Conservation (phyloP, 2,797 vertebrate species). For the Myotis vivesi region DNA sequence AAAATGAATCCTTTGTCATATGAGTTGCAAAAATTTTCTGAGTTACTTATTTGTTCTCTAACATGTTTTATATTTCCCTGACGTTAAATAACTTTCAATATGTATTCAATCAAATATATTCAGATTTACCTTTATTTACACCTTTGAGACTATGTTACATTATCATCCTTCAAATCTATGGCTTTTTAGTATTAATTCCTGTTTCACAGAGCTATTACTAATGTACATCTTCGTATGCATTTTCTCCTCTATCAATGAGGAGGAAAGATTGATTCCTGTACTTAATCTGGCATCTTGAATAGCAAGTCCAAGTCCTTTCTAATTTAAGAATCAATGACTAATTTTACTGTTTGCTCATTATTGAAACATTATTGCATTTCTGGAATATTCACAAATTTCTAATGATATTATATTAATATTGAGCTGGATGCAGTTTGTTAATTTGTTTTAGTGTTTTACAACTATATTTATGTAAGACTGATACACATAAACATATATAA, state of each 20-base stretch:
- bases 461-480: not conserved
- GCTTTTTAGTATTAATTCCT: not conserved
- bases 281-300: not conserved
- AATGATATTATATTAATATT: not conserved
- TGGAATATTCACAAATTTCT: not conserved
- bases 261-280: not conserved
- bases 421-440: not conserved
- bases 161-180: not conserved
- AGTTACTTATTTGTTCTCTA: not conserved
- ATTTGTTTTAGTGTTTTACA: not conserved
- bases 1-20: not conserved
- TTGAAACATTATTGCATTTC: not conserved
- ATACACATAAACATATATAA: not conserved
- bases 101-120: not conserved
- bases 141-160: not conserved
- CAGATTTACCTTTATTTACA: not conserved
- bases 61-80: not conserved
- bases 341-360: not conserved
- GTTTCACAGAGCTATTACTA: not conserved
- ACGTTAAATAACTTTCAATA: not conserved
- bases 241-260: not conserved
- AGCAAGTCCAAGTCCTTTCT: not conserved
- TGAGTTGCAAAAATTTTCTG: not conserved
- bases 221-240: not conserved
- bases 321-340: not conserved